Conservation (phyloP, 1,140 invertebrate genomes). For the Megalonaias nervosa region DNA sequence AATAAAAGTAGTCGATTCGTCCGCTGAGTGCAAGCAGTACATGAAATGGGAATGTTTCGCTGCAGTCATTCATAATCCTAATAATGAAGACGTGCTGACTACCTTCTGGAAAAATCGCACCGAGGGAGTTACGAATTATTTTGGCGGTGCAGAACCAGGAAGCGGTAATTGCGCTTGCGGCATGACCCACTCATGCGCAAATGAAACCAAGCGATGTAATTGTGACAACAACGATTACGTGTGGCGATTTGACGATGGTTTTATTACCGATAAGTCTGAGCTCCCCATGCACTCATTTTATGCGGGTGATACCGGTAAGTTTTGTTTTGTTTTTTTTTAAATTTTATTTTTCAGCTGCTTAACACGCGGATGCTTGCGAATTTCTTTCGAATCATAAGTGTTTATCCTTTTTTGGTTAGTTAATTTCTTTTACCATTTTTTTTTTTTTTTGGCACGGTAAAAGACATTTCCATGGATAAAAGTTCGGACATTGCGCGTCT, state of each 20-base stretch:
- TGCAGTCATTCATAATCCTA: slow-evolving; percentile 53
- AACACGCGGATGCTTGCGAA: not conserved
- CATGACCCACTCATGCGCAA: slow-evolving; percentile 43
- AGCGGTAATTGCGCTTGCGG: slow-evolving; percentile 54
- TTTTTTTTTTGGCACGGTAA: not conserved
- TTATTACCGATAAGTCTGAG: slow-evolving; percentile 51
- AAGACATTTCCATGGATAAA: no score
- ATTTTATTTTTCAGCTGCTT: not conserved
- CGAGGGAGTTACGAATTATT: slow-evolving; percentile 45
- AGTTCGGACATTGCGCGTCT: no score
- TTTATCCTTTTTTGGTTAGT: not conserved
- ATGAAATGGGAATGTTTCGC: slow-evolving; percentile 58
- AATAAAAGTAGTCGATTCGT: slow-evolving; percentile 43
- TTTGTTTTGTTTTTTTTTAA: not conserved
- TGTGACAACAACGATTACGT: slow-evolving; percentile 57
- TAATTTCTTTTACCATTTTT: not conserved
- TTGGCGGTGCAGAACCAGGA: slow-evolving; percentile 54
- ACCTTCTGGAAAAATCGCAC: slow-evolving; percentile 57
- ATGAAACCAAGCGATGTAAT: slow-evolving; percentile 43
- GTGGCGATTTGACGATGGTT: slow-evolving; percentile 55
- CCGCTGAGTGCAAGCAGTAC: slow-evolving; percentile 52
- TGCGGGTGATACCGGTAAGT: slow-evolving; percentile 61
- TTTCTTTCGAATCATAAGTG: not conserved
- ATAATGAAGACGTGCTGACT: slow-evolving; percentile 33
- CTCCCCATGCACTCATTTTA: slow-evolving; percentile 55